Evolutionary conservation across 2,113 vertebrate species (phyloP).

Genomic region (Siniperca chuatsi): DNA sequence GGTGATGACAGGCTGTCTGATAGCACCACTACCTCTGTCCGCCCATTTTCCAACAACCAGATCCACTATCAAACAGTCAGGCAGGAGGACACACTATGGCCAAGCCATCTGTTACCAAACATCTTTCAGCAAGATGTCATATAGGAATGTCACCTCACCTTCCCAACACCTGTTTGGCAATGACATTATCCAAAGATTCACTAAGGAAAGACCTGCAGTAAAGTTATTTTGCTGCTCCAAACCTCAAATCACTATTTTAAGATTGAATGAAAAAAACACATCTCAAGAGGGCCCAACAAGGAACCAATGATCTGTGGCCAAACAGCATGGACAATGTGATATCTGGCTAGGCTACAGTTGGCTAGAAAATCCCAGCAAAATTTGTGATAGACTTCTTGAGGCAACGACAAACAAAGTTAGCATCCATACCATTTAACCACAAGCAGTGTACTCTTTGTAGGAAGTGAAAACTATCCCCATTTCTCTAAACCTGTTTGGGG

Average conservation of each 20-base stretch:
- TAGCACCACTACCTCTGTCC: constrained; percentile 56
- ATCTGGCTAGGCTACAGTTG: not conserved
- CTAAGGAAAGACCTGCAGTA: constrained; percentile 15
- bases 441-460: not conserved
- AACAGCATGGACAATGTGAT: not conserved
- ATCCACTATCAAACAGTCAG: constrained; percentile 70
- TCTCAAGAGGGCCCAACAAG: not conserved
- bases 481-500: not conserved
- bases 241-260: constrained; percentile 15
- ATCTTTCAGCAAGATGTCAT: constrained; percentile 65
- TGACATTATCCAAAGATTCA: constrained; percentile 33
- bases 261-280: not conserved
- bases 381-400: not conserved
- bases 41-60: constrained; percentile 63
- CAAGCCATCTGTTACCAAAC: constrained; percentile 69
- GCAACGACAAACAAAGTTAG: not conserved
- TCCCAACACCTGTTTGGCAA: constrained; percentile 58
- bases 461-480: constrained; percentile 7
- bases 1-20: constrained; percentile 80
- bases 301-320: not conserved
- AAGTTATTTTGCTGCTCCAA: constrained; percentile 2
- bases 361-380: not conserved
- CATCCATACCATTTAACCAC: not conserved
- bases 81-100: constrained; percentile 25
- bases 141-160: constrained; percentile 63